phyloP scores from a whole-genome alignment of 2,888 invertebrate species.

The Andrena marginata region DNA sequence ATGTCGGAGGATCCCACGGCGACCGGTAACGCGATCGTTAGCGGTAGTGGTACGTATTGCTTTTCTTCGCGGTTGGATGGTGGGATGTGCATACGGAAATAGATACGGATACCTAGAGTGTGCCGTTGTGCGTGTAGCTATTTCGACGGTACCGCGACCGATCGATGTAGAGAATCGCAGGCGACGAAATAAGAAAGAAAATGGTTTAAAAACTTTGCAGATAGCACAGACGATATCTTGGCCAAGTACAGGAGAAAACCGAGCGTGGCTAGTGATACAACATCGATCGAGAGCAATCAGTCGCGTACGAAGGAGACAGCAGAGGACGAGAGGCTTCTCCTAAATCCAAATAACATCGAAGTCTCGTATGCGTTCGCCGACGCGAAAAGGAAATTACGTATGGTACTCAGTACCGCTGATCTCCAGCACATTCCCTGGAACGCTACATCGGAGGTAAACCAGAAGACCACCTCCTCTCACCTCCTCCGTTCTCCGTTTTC shows the following conservation, averaged over 20 bases:
- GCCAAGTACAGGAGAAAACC: slow-evolving; percentile 95
- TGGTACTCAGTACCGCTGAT: slow-evolving; percentile 96
- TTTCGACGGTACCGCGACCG: too few species aligned
- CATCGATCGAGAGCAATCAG: slow-evolving; percentile 83
- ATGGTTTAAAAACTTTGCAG: slow-evolving; percentile 80
- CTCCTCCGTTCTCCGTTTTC: too few species aligned
- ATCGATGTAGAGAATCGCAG: neutral
- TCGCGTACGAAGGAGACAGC: slow-evolving; percentile 83
- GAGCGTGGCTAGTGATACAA: slow-evolving; percentile 87
- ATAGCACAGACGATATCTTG: slow-evolving; percentile 96
- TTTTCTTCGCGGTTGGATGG: neutral
- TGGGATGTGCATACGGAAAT: too few species aligned
- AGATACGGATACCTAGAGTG: too few species aligned
- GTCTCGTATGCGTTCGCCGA: slow-evolving; percentile 88
- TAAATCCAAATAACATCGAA: slow-evolving; percentile 87
- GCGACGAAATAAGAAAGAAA: neutral
- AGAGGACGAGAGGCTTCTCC: slow-evolving; percentile 85
- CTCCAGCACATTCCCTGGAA: slow-evolving; percentile 88
- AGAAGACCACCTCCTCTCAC: neutral
- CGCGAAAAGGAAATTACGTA: slow-evolving; percentile 94
- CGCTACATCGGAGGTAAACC: slow-evolving; percentile 77
- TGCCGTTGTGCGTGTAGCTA: too few species aligned
- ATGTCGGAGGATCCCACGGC: slow-evolving; percentile 84
- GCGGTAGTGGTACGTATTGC: slow-evolving; percentile 64
- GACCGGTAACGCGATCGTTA: slow-evolving; percentile 71